Percentiles rank a stretch among this genome's conserved stretches.
phyloP scores from a whole-genome alignment of 2,888 invertebrate species.

The Clostera curtula region DNA sequence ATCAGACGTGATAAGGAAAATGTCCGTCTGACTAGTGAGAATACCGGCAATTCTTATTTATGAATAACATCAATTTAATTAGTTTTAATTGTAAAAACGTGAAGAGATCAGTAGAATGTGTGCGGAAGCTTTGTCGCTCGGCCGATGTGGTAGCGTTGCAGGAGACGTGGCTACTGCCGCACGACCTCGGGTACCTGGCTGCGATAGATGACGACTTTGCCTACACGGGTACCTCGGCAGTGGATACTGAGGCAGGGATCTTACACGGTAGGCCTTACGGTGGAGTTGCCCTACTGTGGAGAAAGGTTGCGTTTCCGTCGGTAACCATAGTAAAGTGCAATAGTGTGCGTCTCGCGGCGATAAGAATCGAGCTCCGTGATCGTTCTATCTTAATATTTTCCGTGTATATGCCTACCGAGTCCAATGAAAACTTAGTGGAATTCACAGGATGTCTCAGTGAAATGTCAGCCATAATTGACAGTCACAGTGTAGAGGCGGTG shows the following conservation, averaged over 20 bases:
- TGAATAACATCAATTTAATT: not conserved
- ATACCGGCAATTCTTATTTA: not conserved
- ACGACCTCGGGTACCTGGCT: slow-evolving; percentile 1
- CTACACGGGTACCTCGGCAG: not conserved
- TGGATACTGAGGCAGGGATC: not conserved
- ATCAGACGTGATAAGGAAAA: not conserved
- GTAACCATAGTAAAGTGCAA: not conserved
- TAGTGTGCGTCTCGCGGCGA: not conserved
- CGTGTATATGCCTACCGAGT: slow-evolving; percentile 1
- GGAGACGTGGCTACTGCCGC: slow-evolving; percentile 3
- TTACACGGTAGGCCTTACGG: slow-evolving; percentile 1
- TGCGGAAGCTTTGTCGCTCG: not conserved
- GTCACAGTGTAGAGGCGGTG: not conserved
- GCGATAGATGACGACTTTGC: not conserved
- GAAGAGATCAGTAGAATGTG: slow-evolving; percentile 1
- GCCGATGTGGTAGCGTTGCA: not conserved
- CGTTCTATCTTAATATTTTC: not conserved
- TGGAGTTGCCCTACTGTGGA: slow-evolving; percentile 1
- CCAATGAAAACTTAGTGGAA: not conserved
- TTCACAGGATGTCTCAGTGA: not conserved
- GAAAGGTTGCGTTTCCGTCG: not conserved
- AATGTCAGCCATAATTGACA: not conserved
- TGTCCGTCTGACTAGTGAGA: not conserved
- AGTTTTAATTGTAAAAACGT: slow-evolving; percentile 1
- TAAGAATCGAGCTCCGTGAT: not conserved